Conservation (phyloP, 2,797 vertebrate genomes). For the Iguana delicatissima region DNA sequence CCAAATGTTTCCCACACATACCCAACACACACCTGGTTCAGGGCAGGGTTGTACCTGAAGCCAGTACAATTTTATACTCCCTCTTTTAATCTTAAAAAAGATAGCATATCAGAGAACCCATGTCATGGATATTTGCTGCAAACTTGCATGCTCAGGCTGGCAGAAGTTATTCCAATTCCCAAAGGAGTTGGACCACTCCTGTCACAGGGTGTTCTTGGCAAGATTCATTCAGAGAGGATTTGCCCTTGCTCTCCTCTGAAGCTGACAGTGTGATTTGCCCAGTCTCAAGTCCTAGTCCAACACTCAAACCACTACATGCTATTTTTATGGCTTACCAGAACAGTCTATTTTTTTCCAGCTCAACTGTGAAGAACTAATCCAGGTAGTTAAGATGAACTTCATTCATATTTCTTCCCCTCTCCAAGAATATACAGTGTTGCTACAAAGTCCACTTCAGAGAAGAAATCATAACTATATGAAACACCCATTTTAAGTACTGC, state of each 20-base stretch:
- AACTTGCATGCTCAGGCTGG: background rate
- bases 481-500: slow-evolving; percentile 3
- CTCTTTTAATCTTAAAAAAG: background rate
- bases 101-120: background rate
- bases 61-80: background rate
- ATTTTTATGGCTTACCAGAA: background rate
- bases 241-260: too few species aligned
- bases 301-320: background rate
- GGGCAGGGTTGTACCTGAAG: background rate
- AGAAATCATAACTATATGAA: slow-evolving; percentile 19
- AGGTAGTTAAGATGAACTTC: background rate
- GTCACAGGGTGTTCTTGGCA: too few species aligned
- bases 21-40: background rate
- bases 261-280: too few species aligned
- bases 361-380: background rate
- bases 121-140: background rate
- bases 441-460: slow-evolving; percentile 34
- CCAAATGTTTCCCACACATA: background rate
- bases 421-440: background rate
- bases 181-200: too few species aligned
- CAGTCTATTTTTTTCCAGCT: background rate
- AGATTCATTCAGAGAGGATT: too few species aligned
- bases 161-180: too few species aligned
- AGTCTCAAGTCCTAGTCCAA: too few species aligned
- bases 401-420: background rate